Conservation (phyloP, 2,113 vertebrate species). For the Dicentrarchus labrax region DNA sequence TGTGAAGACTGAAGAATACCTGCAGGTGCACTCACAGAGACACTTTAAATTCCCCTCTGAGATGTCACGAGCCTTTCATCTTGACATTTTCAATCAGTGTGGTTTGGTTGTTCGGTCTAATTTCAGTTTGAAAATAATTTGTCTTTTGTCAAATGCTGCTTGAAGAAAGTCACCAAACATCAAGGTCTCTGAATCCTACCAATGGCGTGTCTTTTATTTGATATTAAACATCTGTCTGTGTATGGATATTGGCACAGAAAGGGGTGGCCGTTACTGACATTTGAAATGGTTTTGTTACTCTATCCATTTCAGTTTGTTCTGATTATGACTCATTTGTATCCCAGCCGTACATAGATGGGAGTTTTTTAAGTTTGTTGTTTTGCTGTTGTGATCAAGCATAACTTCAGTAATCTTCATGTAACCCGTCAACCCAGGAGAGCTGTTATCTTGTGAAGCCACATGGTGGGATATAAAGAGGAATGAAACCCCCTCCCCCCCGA, state of each 20-base stretch:
- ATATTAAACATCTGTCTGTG: not conserved
- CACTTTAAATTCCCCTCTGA: constrained; percentile 6
- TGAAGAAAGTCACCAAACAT: not conserved
- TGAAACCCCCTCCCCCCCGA: not conserved
- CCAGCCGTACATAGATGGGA: too few species aligned
- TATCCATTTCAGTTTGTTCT: constrained; percentile 5
- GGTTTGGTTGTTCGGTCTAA: constrained; percentile 12
- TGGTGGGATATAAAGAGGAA: constrained; percentile 8
- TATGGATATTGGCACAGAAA: not conserved
- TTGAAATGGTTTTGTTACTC: not conserved
- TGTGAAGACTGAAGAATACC: constrained; percentile 7
- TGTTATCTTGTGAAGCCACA: constrained; percentile 58
- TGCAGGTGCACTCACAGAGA: constrained; percentile 5
- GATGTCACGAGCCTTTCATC: constrained; percentile 11
- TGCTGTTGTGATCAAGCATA: constrained; percentile 12
- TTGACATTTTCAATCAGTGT: constrained; percentile 24
- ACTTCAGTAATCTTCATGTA: constrained; percentile 34
- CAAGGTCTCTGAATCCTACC: not conserved
- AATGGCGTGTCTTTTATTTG: not conserved
- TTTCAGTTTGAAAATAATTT: not conserved
- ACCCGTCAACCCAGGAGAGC: constrained; percentile 19
- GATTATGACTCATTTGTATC: not conserved
- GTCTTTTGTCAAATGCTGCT: constrained; percentile 4
- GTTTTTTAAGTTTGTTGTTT: not conserved
- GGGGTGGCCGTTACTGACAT: not conserved